Base-by-base conservation (phyloP, 2,797 vertebrate species). In the Loriculus beryllinus region DNA sequence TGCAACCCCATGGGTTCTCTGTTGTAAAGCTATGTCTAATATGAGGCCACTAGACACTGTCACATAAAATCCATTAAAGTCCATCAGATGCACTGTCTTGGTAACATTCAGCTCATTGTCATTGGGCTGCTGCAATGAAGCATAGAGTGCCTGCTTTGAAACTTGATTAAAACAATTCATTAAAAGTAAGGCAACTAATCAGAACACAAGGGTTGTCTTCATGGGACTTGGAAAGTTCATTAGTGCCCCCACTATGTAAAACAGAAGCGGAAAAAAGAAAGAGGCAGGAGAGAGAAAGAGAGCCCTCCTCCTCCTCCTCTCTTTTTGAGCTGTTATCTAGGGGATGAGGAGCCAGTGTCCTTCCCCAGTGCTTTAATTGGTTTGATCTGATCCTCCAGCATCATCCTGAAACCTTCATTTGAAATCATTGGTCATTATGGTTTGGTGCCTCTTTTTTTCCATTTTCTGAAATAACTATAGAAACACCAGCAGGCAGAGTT, bases 161-260 rank as follows among this genome's bases (percentile, higher is more conserved):
- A 96, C 96, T 96, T 96, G 96, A 97, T 97, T 97, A 97, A 97
- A 97, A 97, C 96, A 97, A 97, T 96, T 97, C 96, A 96, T 96
- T 92, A 96, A 96, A 96, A 97, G 96, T 97, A 96, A 96, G 92
- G 92, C 88, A 76, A 94, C 87, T 95, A 95, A 95, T 94, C 96
- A 90, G 92, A 96, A 91, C 87, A 71, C 81, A 93, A 96, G 92
- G 86, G 88, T 86, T 90, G 96, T 84, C 93, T 95, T 95, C 96
- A 91, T 95, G 80, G 85, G 96, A 92, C 90, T 96, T 94, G 92
- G 93, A 96, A 97, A 94, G 95, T 95, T 97, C 85, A 90, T 95
- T 92, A 83, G 93, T 90, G 87, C 51, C 86, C 95, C 85, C 81
- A 71, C 90, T 69, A 91, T 80, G 88, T 80, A 90, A 86, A 91